These are phyloP conservation scores for Chelon auratus DNA, from an alignment of 2,797 vertebrate genomes.

Conservation along the genomic window DNA sequence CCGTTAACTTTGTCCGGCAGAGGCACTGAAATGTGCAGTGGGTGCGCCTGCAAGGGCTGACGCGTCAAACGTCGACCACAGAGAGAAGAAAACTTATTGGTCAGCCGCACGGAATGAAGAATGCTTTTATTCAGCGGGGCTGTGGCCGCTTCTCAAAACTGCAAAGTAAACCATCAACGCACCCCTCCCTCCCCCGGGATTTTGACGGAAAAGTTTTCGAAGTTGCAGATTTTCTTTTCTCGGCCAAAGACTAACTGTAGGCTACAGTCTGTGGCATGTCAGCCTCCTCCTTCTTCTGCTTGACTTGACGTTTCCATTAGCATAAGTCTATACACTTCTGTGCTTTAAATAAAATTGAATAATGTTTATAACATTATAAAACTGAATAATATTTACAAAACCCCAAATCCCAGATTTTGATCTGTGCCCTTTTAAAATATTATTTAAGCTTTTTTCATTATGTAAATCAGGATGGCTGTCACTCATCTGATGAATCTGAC, in stretches of 20 bases:
- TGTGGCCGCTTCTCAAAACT: constrained; percentile 45
- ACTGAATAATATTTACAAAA: no score
- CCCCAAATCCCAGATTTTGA: no score
- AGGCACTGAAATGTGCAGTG: constrained; percentile 43
- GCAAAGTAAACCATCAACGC: constrained; percentile 6
- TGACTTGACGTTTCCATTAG: background rate
- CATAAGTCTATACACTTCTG: no score
- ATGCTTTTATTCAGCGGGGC: constrained; percentile 67
- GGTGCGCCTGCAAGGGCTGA: constrained; percentile 61
- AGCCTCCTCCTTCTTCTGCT: constrained; percentile 3
- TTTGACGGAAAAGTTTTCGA: constrained; percentile 13
- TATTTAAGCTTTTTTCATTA: no score
- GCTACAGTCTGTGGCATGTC: background rate
- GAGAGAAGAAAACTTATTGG: constrained; percentile 61
- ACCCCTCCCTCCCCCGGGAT: background rate
- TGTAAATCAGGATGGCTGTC: no score
- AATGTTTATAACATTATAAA: no score
- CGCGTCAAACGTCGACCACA: constrained; percentile 64
- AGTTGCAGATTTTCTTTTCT: background rate
- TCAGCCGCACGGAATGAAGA: constrained; percentile 58
- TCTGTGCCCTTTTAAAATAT: no score
- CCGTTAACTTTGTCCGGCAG: background rate
- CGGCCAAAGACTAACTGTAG: background rate
- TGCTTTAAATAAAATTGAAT: no score
- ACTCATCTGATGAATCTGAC: no score